Base-by-base conservation (phyloP, 2,888 invertebrate species). In the Cryptocephalus primarius region DNA sequence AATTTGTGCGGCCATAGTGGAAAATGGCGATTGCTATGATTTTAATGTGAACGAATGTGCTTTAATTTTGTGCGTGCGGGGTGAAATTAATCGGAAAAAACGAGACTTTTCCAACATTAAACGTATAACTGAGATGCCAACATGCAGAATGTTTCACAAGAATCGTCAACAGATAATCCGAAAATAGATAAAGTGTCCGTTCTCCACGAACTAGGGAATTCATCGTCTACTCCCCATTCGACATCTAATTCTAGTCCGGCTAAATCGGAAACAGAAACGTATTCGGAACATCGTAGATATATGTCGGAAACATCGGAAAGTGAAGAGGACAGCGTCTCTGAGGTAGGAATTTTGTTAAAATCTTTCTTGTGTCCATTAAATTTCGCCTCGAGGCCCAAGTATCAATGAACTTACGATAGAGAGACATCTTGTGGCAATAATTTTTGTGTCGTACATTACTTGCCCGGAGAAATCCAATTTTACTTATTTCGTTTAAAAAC, bases 321-420 rank as follows among this genome's bases (percentile, higher is more conserved):
- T 73, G 93, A 93, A 73, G 92, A 92, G 75, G 93, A 92, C 73
- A 92, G 92, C 75, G 89, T 89, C 72, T 92, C 91, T 67, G 92
- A 92, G 89, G 92, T 93, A 83, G 81, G 75, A 67, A 53, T 56
- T 57, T 55, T 56, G 59, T 62, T 58, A 54, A 51, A 43, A 55
- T 51, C 55, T 62, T 57, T 50, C 57, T 60, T 62, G 58, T 60
- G 60, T 60, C 58, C 54, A 55, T 45, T 40, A 57, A 56, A 45
- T 53, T 60, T 56, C 56, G 64, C 66, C 65, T 63, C 63, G 63
- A 66, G 67, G 64, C 65, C 66, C 62, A 64, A 64, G 68, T 68
- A 68, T 66, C 69, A 68, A 76, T 77, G 78, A 72, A 72, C 70
- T 78, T 76, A 74, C 72, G 70, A 52, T 56, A 51, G 75, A 79